Evolutionary conservation across 2,888 invertebrate genomes (phyloP), one percentile per base, ranked within the genome.

Genomic region (Philhelius pedissequus): DNA sequence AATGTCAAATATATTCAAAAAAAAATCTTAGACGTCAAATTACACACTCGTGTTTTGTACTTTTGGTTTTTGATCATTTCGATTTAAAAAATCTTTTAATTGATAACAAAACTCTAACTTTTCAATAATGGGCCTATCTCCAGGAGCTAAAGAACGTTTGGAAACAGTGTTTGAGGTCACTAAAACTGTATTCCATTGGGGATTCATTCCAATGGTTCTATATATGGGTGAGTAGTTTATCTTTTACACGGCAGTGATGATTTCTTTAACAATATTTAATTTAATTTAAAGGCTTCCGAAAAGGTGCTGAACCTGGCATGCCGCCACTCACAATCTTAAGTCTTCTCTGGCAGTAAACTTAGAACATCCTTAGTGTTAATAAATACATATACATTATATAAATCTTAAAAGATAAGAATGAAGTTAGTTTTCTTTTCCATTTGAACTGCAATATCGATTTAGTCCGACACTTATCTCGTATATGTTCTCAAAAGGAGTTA

Each of bases 221-320:
- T 95, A 94, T 90, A 90, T 95, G 90, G 95, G 95, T 94, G 92
- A 92, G 91, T 66, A 6, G 1, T 20, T 13, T n/a, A n/a, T n/a
- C 6, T 48, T 25, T 22, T 22, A 2, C 58, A 35, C 69, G 6
- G 9, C 8, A 2, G 1, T 11, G 32, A 15, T 15, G 30, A 60
- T 86, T 90, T 91, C 15, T 86, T 62, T 35, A 3, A 1, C 9
- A 1, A 8, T 13, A 15, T 64, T 11, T 8, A 13, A 50, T 62
- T 76, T 7, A 18, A n/a, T n/a, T n/a, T n/a, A n/a, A n/a, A 95
- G 95, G 95, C 80, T 95, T 95, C 87, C 92, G 91, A 86, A 94
- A 94, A 89, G 95, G 95, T 27, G 92, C 95, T 22, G 95, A 95
- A 88, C 93, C 94, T 35, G 95, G 95, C 7, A 94, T 94, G 93